A percentile compares a stretch with the other conserved stretches of the same genome.
Conservation (phyloP, 2,888 invertebrate species). For the Calameuta filiformis region DNA sequence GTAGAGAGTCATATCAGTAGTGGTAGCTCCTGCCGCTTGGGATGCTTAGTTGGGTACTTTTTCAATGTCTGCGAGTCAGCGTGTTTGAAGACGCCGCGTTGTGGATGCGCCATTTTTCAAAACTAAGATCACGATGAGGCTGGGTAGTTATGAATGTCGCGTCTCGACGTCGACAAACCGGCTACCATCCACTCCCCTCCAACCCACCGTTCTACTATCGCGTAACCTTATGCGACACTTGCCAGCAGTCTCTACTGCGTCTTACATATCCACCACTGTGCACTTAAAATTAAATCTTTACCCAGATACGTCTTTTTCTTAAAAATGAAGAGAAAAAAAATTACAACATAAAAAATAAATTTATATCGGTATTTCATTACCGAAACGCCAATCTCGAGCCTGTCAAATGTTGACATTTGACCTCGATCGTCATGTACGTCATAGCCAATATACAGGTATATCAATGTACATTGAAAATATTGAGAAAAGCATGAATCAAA, state of each 20-base stretch:
- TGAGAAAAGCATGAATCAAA: background rate
- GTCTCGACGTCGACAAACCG: background rate
- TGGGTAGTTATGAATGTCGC: conserved; percentile 37
- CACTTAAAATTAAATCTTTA: background rate
- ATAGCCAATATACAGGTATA: background rate
- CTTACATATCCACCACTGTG: background rate
- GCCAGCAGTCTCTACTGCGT: background rate
- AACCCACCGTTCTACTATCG: background rate
- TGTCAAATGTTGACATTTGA: too few species aligned
- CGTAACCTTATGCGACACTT: background rate
- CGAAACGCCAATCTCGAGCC: background rate
- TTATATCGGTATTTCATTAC: background rate
- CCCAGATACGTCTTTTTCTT: background rate
- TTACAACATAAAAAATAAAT: background rate
- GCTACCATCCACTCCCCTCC: background rate
- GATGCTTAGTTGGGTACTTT: conserved; percentile 31
- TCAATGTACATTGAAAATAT: background rate
- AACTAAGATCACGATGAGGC: conserved; percentile 34
- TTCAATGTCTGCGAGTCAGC: conserved; percentile 43
- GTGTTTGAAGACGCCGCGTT: conserved; percentile 35
- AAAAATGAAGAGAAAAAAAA: background rate
- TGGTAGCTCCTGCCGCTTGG: background rate
- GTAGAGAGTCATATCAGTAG: background rate
- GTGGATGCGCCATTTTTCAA: conserved; percentile 36
- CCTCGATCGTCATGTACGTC: too few species aligned